Conservation (phyloP, 2,113 vertebrate species). For the Hemibagrus wyckioides region DNA sequence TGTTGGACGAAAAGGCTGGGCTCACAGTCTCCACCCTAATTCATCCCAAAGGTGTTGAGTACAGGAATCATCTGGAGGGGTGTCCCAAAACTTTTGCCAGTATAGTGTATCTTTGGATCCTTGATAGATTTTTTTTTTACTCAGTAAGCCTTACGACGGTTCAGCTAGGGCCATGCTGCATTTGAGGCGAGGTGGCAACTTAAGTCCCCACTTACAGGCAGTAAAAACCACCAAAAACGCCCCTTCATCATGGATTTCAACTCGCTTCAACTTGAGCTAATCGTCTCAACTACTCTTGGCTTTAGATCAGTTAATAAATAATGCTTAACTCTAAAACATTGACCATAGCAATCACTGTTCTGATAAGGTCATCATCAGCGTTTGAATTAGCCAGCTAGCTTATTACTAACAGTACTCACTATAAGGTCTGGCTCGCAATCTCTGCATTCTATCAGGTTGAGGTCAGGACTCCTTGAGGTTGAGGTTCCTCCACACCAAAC, state of each 20-base stretch:
- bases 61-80: too few relatives aligned
- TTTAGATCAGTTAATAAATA: neutral
- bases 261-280: neutral
- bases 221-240: neutral
- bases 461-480: too few relatives aligned
- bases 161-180: neutral
- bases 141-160: neutral
- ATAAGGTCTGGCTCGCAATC: too few relatives aligned
- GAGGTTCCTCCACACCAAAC: too few relatives aligned
- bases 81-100: too few relatives aligned
- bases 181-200: neutral
- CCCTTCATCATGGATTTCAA: too few relatives aligned
- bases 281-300: neutral
- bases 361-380: neutral
- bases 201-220: neutral
- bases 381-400: neutral
- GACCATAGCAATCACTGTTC: neutral
- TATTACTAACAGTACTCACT: neutral
- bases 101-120: too few relatives aligned
- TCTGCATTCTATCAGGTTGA: too few relatives aligned
- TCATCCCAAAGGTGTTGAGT: too few relatives aligned
- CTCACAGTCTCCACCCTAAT: too few relatives aligned
- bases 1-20: too few relatives aligned
- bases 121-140: too few relatives aligned
- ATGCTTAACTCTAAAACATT: neutral